Evolutionary conservation across 2,797 vertebrate species (phyloP), one percentile per base, ranked within the genome.

Genomic region (Gallinago nigripennis): DNA sequence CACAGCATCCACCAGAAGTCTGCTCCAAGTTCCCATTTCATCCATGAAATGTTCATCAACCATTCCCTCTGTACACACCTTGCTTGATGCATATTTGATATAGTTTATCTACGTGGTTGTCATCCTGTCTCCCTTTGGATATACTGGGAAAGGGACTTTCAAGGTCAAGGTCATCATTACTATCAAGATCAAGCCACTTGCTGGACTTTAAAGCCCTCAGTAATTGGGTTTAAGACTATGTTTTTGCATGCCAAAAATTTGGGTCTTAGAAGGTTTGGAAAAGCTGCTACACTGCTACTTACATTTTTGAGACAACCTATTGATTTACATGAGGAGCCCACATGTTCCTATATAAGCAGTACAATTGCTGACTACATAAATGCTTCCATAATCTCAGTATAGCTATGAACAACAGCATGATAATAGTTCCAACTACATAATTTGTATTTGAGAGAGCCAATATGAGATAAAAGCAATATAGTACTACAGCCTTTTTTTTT

Each of bases 371-470:
- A 50, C 54, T 50, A 17, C 2, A 1, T 24, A 84, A 92, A 72
- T n/a, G 15, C 8, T 94, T 37, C 57, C 30, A 64, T n/a, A 77
- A 63, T 82, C 33, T 82, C 91, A 80, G 11, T 39, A 72, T 30
- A 56, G 25, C n/a, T 76, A 19, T 79, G 58, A 75, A 94, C 63
- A 87, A 5, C 4, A 66, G 3, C 31, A 43, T 28, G 24, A 30
- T 33, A 72, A 68, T 58, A 70, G 28, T 46, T 94, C 72, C 56
- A 90, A 45, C n/a, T 77, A 30, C 9, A 54, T 68, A 0, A 61
- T 93, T 96, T 65, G 23, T 58, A 65, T 91, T 58, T 86, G 33
- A 94, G 58, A 63, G 23, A 43, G 31, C 30, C n/a, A 88, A 54
- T 78, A 76, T 57, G 46, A 91, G 39, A 64, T 79, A 86, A 90